Conservation (phyloP, 2,888 invertebrate genomes). For the Phasia obesa region DNA sequence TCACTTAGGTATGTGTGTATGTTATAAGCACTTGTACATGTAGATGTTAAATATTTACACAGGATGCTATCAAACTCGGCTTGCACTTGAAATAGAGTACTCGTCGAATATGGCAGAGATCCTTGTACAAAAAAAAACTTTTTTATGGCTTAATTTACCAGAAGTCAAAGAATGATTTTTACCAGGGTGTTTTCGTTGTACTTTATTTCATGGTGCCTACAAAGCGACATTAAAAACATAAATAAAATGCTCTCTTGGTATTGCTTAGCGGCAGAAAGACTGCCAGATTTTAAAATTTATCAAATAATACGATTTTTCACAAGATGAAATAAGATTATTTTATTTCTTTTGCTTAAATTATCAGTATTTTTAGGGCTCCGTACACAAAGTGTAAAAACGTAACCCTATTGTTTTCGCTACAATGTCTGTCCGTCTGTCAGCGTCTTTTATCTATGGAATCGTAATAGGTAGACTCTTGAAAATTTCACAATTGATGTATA, state of each 20-base stretch:
- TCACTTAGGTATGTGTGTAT: not conserved
- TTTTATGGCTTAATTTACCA: conserved; percentile 58
- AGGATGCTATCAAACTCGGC: conserved; percentile 50
- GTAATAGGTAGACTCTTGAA: too few species aligned
- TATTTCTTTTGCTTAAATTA: too few species aligned
- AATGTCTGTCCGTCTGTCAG: too few species aligned
- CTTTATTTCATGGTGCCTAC: conserved; percentile 8
- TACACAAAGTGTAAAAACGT: too few species aligned
- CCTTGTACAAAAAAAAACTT: conserved; percentile 34
- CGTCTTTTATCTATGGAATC: too few species aligned
- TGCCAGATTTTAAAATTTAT: too few species aligned
- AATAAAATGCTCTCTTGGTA: conserved; percentile 3
- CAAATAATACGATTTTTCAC: too few species aligned
- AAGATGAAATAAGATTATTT: too few species aligned
- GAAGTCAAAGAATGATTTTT: conserved; percentile 30
- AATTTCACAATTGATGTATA: too few species aligned
- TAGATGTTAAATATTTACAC: conserved; percentile 49
- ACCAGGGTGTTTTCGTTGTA: not conserved
- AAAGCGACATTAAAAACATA: conserved; percentile 2
- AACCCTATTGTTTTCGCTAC: too few species aligned
- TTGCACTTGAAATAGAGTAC: conserved; percentile 60
- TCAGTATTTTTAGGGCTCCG: too few species aligned
- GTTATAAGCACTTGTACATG: not conserved
- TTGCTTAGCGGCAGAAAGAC: not conserved
- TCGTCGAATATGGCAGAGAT: conserved; percentile 8